Conservation (phyloP, 2,888 invertebrate genomes). For the Frankliniella intonsa region DNA sequence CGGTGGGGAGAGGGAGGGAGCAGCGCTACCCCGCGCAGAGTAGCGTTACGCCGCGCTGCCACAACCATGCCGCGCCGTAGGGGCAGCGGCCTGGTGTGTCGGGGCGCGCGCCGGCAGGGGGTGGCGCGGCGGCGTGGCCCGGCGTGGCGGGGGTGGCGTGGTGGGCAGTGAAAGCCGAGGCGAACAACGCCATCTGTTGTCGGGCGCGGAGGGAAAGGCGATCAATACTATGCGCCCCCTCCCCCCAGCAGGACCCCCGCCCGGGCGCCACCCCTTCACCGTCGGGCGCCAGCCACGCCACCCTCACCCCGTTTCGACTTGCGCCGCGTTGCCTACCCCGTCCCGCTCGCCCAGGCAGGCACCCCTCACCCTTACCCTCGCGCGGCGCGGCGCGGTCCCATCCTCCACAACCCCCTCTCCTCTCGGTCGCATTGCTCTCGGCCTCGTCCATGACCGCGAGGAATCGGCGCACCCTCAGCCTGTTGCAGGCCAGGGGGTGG, state of each 20-base stretch:
- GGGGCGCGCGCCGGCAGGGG: neutral
- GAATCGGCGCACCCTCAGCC: too few relatives aligned
- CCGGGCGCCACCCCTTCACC: neutral
- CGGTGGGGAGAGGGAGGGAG: too few relatives aligned
- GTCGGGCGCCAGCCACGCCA: neutral
- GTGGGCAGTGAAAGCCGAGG: neutral
- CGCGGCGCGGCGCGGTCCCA: too few relatives aligned
- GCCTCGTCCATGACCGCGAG: too few relatives aligned
- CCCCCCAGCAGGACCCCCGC: neutral
- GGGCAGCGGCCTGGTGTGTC: too few relatives aligned
- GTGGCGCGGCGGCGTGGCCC: neutral
- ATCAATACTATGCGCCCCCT: constrained; percentile 3
- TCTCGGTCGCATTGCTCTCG: too few relatives aligned
- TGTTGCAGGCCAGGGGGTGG: too few relatives aligned
- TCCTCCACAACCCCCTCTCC: too few relatives aligned
- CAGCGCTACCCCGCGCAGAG: too few relatives aligned
- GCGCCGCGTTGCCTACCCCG: neutral
- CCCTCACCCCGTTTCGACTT: neutral
- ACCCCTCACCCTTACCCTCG: too few relatives aligned
- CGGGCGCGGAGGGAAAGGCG: neutral
- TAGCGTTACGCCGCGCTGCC: too few relatives aligned
- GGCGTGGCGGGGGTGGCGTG: neutral
- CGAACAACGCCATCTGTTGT: constrained; percentile 17
- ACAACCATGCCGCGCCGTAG: too few relatives aligned
- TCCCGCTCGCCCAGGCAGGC: neutral